Conservation (phyloP, 2,113 vertebrate species). For the Eulemur rufifrons region DNA sequence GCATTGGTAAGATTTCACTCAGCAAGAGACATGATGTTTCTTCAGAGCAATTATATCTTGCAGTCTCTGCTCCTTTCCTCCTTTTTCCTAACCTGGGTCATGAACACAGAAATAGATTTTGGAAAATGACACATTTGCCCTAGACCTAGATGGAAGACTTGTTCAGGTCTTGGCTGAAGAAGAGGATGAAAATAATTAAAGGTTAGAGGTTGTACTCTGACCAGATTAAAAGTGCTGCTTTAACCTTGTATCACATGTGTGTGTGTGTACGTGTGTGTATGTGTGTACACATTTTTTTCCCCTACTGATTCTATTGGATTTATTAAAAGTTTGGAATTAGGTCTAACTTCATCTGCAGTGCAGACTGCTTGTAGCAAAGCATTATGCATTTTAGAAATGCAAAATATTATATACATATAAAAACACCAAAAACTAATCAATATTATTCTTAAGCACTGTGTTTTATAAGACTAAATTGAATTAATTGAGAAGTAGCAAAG, state of each 20-base stretch:
- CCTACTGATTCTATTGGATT: background rate
- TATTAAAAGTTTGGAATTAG: conserved; percentile 36
- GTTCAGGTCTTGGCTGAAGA: conserved; percentile 27
- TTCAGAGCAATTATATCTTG: conserved; percentile 1
- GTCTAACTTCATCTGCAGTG: background rate
- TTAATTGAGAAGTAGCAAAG: background rate
- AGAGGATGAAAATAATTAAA: conserved; percentile 30
- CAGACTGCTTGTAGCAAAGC: background rate
- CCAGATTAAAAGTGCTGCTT: conserved; percentile 21
- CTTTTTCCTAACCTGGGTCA: conserved; percentile 36
- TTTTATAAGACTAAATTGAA: background rate
- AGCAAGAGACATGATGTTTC: background rate
- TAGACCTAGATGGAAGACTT: conserved; percentile 50
- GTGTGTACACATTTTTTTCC: background rate
- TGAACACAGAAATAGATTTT: conserved; percentile 57
- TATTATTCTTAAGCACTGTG: background rate
- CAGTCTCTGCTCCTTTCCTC: background rate
- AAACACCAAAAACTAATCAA: background rate
- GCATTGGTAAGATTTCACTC: background rate
- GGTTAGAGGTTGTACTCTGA: background rate
- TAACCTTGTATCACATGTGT: background rate
- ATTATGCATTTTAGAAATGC: background rate
- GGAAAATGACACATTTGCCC: conserved; percentile 51
- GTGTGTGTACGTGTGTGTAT: too few species aligned
- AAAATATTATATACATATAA: background rate